A percentile compares a stretch with the other conserved stretches of the same genome.
Evolutionary conservation across 2,888 invertebrate genomes (phyloP).

Genomic region (Lycocerus yunnanus): DNA sequence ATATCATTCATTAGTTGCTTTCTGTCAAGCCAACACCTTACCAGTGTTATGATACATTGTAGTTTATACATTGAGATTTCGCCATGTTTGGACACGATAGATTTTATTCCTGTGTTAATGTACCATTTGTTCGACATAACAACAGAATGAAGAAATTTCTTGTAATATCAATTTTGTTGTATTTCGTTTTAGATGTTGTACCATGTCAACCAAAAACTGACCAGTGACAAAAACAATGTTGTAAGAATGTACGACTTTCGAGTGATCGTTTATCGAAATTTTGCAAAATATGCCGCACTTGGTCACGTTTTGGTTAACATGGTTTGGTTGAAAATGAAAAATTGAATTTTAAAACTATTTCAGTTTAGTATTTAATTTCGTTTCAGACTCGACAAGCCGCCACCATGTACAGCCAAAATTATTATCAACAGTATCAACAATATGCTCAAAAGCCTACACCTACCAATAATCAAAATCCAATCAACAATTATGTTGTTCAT

Average conservation of each 20-base stretch:
- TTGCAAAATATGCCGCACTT: too few relatives aligned
- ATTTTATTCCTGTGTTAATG: background rate
- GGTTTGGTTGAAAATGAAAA: background rate
- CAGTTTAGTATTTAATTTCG: slow-evolving; percentile 29
- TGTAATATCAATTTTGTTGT: background rate
- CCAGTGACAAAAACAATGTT: too few relatives aligned
- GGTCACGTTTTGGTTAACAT: too few relatives aligned
- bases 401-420: slow-evolving; percentile 59
- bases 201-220: too few relatives aligned
- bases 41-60: too few relatives aligned
- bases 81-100: background rate
- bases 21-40: background rate
- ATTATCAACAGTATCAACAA: slow-evolving; percentile 52
- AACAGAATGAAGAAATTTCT: background rate
- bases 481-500: slow-evolving; percentile 77
- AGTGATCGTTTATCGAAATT: too few relatives aligned
- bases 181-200: background rate
- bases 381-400: slow-evolving; percentile 61
- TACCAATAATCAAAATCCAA: slow-evolving; percentile 43
- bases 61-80: too few relatives aligned
- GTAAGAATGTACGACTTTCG: too few relatives aligned
- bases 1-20: background rate
- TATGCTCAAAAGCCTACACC: slow-evolving; percentile 37
- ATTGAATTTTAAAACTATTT: background rate
- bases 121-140: background rate